A percentile compares a stretch with the other conserved stretches of the same genome.
Conservation (phyloP, 92 coral and sea anemone species). For the Scolanthus callimorphus region DNA sequence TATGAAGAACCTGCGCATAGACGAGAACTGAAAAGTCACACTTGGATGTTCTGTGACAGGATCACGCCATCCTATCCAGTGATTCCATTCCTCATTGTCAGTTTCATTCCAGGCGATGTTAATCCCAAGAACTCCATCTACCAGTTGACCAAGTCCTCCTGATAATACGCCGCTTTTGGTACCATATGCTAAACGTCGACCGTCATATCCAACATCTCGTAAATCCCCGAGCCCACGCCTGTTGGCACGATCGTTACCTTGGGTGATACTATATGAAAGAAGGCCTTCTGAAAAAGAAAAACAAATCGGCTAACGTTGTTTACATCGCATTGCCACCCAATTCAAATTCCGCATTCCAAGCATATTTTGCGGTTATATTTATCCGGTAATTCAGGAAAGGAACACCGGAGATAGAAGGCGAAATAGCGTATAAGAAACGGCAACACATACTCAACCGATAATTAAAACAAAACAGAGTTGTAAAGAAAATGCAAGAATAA, state of each 20-base stretch:
- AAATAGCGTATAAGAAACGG: too few species aligned
- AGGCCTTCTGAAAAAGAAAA: conserved; percentile 85
- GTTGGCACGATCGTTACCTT: conserved; percentile 71
- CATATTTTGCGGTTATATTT: too few species aligned
- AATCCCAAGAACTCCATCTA: conserved; percentile 82
- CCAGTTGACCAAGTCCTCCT: conserved; percentile 90
- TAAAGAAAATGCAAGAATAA: too few species aligned
- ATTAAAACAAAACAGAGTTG: too few species aligned
- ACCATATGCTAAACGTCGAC: conserved; percentile 67
- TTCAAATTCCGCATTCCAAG: too few species aligned
- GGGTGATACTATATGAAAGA: conserved; percentile 75
- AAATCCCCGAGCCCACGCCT: conserved; percentile 59
- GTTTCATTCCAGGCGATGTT: conserved; percentile 84
- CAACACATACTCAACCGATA: too few species aligned
- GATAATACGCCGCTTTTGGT: conserved; percentile 70
- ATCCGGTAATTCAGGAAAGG: too few species aligned
- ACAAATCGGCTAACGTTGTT: too few species aligned
- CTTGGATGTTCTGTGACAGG: conserved; percentile 54
- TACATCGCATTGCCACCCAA: too few species aligned
- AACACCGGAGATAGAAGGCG: too few species aligned
- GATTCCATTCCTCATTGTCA: conserved; percentile 64
- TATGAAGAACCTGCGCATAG: conserved; percentile 60
- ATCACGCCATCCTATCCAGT: conserved; percentile 98
- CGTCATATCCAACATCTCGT: conserved; percentile 93
- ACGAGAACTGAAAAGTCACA: conserved; percentile 76